phyloP scores from a whole-genome alignment of 2,888 invertebrate species.

The Pyrgus malvae region DNA sequence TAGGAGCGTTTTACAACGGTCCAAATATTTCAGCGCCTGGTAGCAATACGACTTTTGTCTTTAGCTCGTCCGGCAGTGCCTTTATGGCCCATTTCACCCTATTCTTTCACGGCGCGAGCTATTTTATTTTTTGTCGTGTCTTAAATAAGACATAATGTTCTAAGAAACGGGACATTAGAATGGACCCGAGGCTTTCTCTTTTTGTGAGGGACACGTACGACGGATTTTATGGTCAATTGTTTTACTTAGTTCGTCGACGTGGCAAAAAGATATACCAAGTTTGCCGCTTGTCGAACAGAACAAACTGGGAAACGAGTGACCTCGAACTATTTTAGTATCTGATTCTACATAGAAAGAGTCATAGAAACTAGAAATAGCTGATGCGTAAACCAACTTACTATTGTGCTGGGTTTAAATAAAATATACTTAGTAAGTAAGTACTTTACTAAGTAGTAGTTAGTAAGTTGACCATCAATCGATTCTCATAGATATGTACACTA shows the following conservation, averaged over 20 bases:
- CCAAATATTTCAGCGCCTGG: constrained; percentile 69
- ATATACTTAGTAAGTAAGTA: no score
- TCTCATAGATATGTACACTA: no score
- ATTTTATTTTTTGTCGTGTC: constrained; percentile 72
- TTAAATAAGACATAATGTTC: constrained; percentile 81
- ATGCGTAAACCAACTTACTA: neutral
- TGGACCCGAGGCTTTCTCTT: constrained; percentile 70
- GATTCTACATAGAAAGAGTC: neutral
- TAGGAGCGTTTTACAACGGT: constrained; percentile 62
- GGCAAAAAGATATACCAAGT: constrained; percentile 51
- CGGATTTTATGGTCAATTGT: constrained; percentile 78
- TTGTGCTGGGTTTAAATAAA: no score
- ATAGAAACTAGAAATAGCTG: constrained; percentile 14
- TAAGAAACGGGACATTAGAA: constrained; percentile 76
- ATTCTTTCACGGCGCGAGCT: constrained; percentile 64
- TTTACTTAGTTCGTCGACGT: constrained; percentile 64
- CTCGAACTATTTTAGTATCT: constrained; percentile 14
- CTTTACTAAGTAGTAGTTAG: no score
- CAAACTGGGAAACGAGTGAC: neutral
- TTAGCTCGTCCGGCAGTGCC: constrained; percentile 46
- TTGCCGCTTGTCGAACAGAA: constrained; percentile 11
- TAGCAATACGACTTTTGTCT: constrained; percentile 73
- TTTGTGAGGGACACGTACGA: constrained; percentile 72
- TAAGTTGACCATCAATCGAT: no score
- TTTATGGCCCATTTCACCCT: constrained; percentile 74